Base-by-base conservation (phyloP, 2,888 invertebrate genomes). In the Cephus rjabovi region DNA sequence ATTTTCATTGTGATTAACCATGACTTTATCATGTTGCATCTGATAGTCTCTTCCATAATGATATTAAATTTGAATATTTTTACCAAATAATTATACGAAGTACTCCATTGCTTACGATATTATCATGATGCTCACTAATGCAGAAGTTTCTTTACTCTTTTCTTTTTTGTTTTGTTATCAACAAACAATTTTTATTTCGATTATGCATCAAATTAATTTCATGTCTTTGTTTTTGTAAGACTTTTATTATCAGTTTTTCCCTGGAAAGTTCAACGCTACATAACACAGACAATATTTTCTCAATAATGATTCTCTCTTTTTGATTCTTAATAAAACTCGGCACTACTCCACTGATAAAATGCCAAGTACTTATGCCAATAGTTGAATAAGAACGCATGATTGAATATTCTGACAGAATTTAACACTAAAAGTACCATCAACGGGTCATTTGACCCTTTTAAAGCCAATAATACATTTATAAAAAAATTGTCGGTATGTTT, bases 191-290 rank as follows among this genome's bases (percentile, higher is more conserved):
- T 2, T 56, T 35, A 35, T 12, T 56, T 56, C 15, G 1, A 6
- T 56, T 2, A 6, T 56, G 9, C 56, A 56, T 56, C 23, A 2
- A 56, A 23, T 9, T 23, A 15, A 31, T 71, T 76, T 35, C 37
- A 33, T 11, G 11, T 37, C 34, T 31, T 9, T 74, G 34, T 71
- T 75, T 73, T 76, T 76, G 68, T 78, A 70, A 78, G 56, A 78
- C 31, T 77, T 77, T 69, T 77, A 23, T 70, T 68, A 11, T 70
- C 56, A 31, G n/a, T 75, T 40, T 69, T 37, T 73, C 12, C n/a
- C 56, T 71, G 37, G 30, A 12, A 1, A 71, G 30, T 71, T 71
- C 71, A 71, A 30, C 11, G 23, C 6, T 56, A 56, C 56, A 15
- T 56, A 23, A 23, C 23, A 15, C 56, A 56, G 56, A 56, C 56